These are phyloP conservation scores for Phyllostomus hastatus DNA, from an alignment of 2,113 vertebrate species.

Conservation along the genomic window DNA sequence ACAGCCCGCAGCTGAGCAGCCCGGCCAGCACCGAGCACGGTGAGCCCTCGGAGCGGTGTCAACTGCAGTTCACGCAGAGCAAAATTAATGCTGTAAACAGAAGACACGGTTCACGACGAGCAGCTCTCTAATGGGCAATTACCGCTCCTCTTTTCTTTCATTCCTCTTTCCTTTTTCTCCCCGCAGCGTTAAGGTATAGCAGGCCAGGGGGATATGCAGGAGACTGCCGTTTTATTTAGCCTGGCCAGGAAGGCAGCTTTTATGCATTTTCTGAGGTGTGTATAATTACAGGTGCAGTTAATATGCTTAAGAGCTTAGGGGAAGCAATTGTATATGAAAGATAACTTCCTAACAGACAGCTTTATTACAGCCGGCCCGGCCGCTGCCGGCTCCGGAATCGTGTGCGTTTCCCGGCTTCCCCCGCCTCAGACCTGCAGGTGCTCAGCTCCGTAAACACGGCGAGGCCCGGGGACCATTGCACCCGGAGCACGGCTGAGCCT, in stretches of 20 bases:
- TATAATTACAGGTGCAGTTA: slow-evolving; percentile 80
- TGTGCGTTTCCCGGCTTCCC: not conserved
- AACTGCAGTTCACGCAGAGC: slow-evolving; percentile 74
- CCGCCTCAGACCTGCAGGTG: slow-evolving; percentile 42
- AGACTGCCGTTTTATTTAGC: slow-evolving; percentile 67
- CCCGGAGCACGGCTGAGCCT: not conserved
- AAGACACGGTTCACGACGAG: slow-evolving; percentile 71
- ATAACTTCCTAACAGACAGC: slow-evolving; percentile 78
- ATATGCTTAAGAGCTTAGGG: slow-evolving; percentile 79
- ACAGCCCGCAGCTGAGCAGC: slow-evolving; percentile 54
- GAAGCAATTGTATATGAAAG: slow-evolving; percentile 79
- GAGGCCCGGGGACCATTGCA: not conserved
- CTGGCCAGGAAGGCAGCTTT: slow-evolving; percentile 74
- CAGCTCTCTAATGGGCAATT: slow-evolving; percentile 76
- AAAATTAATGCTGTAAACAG: slow-evolving; percentile 74
- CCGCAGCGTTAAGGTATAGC: slow-evolving; percentile 51
- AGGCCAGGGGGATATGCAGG: slow-evolving; percentile 68
- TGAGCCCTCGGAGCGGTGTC: slow-evolving; percentile 60
- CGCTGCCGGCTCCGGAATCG: not conserved
- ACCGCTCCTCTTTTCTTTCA: slow-evolving; percentile 68
- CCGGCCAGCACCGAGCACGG: slow-evolving; percentile 42
- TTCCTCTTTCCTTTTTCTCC: not conserved
- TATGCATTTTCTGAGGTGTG: slow-evolving; percentile 75
- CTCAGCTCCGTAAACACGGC: slow-evolving; percentile 45
- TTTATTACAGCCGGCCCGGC: slow-evolving; percentile 64